Percentiles rank a stretch among this genome's conserved stretches.
Conservation (phyloP, 2,113 vertebrate species). For the Protomyctophum bolini region DNA sequence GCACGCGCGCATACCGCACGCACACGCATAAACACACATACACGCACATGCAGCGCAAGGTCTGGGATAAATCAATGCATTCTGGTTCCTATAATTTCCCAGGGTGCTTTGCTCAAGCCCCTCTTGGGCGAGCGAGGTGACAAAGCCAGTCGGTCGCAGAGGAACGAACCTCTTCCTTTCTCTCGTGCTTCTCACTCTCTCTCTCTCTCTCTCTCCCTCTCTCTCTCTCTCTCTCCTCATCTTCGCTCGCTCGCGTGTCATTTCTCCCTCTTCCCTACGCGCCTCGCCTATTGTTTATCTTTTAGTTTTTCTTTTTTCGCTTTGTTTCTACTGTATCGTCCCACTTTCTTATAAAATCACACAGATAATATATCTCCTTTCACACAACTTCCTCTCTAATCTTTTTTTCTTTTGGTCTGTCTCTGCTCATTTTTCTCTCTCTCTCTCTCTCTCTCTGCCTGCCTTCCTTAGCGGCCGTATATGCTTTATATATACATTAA, state of each 20-base stretch:
- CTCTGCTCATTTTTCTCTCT: background rate
- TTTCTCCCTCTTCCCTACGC: conserved; percentile 30
- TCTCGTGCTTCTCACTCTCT: conserved; percentile 5
- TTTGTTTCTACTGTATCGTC: conserved; percentile 44
- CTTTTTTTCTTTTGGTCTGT: conserved; percentile 6
- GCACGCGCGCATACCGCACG: conserved; percentile 62
- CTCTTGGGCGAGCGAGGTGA: conserved; percentile 85
- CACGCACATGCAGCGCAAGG: conserved; percentile 65
- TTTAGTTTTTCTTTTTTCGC: conserved; percentile 11
- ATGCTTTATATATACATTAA: background rate
- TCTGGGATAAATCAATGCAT: conserved; percentile 87
- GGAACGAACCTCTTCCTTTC: conserved; percentile 77
- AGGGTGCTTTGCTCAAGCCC: conserved; percentile 82
- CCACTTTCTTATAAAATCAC: too few species aligned
- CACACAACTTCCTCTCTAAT: too few species aligned
- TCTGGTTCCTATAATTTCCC: conserved; percentile 95
- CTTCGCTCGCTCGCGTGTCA: background rate
- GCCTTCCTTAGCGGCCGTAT: too few species aligned
- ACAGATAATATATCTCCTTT: too few species aligned
- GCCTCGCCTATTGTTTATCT: conserved; percentile 28
- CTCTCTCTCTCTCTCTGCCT: background rate
- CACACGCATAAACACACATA: background rate
- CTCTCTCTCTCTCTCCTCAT: conserved; percentile 6
- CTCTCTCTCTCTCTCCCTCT: background rate
- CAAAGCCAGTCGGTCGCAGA: conserved; percentile 86